Percentiles rank a stretch among this genome's conserved stretches.
These are phyloP conservation scores for Cichladusa arquata DNA, from an alignment of 2,113 vertebrate species.

Conservation along the genomic window DNA sequence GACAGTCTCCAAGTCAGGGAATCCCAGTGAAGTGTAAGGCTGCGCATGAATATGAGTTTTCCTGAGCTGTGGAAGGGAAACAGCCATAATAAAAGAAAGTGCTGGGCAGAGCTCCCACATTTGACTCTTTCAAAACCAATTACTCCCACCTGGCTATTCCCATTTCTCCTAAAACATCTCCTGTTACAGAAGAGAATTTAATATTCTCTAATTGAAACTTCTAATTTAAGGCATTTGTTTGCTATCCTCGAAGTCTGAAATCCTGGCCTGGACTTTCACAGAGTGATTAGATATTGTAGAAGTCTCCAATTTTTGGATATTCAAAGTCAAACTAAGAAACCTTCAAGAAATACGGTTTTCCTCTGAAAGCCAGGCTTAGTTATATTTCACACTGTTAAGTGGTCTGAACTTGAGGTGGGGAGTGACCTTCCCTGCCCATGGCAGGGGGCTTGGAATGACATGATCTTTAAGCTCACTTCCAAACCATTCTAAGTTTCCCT, in stretches of 20 bases:
- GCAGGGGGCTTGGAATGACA: not conserved
- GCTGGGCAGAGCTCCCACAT: conserved; percentile 21
- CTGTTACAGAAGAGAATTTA: conserved; percentile 35
- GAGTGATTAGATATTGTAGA: not conserved
- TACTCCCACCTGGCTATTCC: conserved; percentile 55
- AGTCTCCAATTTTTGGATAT: not conserved
- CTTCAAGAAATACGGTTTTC: not conserved
- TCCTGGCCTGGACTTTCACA: not conserved
- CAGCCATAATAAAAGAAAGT: conserved; percentile 2
- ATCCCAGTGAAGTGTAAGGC: conserved; percentile 40
- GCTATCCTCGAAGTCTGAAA: not conserved
- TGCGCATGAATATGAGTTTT: conserved; percentile 39
- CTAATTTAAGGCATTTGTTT: conserved; percentile 14
- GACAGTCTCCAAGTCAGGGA: conserved; percentile 40
- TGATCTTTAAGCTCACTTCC: not conserved
- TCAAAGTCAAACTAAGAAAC: not conserved
- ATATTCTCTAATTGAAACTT: conserved; percentile 45
- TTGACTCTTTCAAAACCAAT: conserved; percentile 22
- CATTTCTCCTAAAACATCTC: conserved; percentile 32
- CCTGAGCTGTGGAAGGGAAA: conserved; percentile 22
- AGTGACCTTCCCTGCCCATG: not conserved
- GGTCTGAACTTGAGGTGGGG: not conserved
- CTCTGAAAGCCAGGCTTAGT: not conserved
- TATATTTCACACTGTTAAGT: not conserved
- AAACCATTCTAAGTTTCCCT: not conserved